Percentiles rank a stretch among this genome's conserved stretches.
These are phyloP conservation scores for Notothenia rossii DNA, from an alignment of 2,113 vertebrate genomes.

Conservation along the genomic window DNA sequence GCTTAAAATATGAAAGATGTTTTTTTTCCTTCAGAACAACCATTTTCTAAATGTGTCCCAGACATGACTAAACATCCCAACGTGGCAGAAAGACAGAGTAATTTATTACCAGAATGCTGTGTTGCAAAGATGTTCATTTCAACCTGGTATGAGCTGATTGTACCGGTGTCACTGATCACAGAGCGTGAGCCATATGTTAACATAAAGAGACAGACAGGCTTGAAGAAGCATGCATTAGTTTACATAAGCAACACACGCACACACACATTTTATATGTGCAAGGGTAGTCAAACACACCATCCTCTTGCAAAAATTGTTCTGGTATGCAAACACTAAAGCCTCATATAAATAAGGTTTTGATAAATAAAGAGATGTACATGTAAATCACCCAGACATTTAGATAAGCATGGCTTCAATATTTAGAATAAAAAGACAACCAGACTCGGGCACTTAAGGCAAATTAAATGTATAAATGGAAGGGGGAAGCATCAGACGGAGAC, in stretches of 20 bases:
- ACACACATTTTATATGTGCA: not conserved
- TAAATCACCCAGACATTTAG: not conserved
- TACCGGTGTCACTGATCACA: constrained; percentile 2
- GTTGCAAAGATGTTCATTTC: not conserved
- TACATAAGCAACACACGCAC: not conserved
- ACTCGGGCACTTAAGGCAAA: not conserved
- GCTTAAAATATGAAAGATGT: not conserved
- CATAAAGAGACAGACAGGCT: not conserved
- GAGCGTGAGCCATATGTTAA: not conserved
- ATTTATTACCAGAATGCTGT: not conserved
- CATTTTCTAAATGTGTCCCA: too few species aligned
- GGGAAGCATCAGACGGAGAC: not conserved
- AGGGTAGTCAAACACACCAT: not conserved
- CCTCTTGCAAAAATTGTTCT: not conserved
- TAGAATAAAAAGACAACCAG: not conserved
- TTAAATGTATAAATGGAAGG: not conserved
- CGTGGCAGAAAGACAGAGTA: not conserved
- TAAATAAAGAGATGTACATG: too few species aligned
- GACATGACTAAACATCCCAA: not conserved
- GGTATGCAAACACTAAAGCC: constrained; percentile 13
- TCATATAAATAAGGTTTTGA: not conserved
- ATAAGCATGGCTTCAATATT: not conserved
- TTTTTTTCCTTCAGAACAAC: not conserved
- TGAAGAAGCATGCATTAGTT: constrained; percentile 8
- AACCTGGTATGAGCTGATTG: not conserved